Base-by-base conservation (phyloP, 2,797 vertebrate species). In the Bradypus variegatus region DNA sequence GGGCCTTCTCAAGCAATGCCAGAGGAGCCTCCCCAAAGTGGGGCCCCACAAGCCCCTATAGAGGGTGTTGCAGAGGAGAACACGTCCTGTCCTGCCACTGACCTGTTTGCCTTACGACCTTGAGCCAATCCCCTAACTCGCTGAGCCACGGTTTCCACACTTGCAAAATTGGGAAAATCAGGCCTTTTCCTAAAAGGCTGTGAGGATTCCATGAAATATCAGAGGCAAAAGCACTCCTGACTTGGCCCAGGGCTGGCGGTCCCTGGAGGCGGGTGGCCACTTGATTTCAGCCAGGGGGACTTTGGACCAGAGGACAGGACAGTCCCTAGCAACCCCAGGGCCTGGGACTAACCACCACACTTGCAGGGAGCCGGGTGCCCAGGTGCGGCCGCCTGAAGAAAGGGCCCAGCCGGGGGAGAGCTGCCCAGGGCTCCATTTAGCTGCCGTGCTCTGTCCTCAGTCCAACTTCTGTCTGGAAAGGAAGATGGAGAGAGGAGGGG, bases 401-500 rank as follows among this genome's bases (percentile, higher is more conserved):
- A 67, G 76, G 6, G 33, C 45, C 25, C 50, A 8, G 29, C 4
- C 27, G 31, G 60, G 77, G 11, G 41, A 25, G 38, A 7, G 14
- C 33, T 18, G 81, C 21, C 6, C 6, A 69, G 82, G 31, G 36
- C 8, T 12, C 2, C 5, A 60, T 25, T 48, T 50, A 21, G 62
- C 6, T 5, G 38, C 38, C 50, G 62, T 9, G 0, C 33, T 12
- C 0, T 16, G 72, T 62, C 45, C 50, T 73, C 11, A 3, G 67
- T 6, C 23, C 33, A 33, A 45, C 45, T 70, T 53, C 79, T 79
- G 23, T 70, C n/a, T 76, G 90, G 48, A 91, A 80, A 25, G 69
- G 23, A 21, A 27, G 13, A 3, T 0, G 8, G 41, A 45, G 77
- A 62, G 29, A 6, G 69, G 73, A 73, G 2, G 0, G 0, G 92